A percentile compares a stretch with the other conserved stretches of the same genome.
These are phyloP conservation scores for Drosophila sechellia DNA, from an alignment of 1,140 invertebrate genomes.

Conservation along the genomic window DNA sequence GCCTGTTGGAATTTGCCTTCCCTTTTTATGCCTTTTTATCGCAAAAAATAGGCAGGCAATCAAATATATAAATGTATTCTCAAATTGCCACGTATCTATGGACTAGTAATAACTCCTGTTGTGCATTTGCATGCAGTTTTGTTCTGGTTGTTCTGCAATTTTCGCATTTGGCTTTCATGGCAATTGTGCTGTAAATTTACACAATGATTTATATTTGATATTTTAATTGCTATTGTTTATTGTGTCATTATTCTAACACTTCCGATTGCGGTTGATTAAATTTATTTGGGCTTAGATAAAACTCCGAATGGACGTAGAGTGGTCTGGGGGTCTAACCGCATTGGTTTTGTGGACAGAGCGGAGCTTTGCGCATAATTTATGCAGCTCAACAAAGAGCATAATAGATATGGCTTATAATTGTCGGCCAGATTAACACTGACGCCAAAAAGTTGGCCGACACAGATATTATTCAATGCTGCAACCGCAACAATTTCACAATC, in stretches of 20 bases:
- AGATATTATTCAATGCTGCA: conserved; percentile 22
- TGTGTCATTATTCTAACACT: conserved; percentile 83
- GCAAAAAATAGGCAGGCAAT: conserved; percentile 36
- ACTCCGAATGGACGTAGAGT: conserved; percentile 5
- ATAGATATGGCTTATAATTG: conserved; percentile 63
- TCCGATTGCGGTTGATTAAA: conserved; percentile 82
- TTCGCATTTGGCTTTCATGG: conserved; percentile 55
- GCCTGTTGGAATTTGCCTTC: conserved; percentile 62
- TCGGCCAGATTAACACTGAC: conserved; percentile 50
- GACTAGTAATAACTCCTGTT: conserved; percentile 37
- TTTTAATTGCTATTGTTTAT: conserved; percentile 83
- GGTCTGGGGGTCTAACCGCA: conserved; percentile 54
- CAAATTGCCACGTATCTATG: conserved; percentile 39
- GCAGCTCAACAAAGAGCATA: conserved; percentile 63
- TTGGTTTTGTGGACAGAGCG: conserved; percentile 47
- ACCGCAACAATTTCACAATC: conserved; percentile 18
- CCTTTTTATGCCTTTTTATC: conserved; percentile 73
- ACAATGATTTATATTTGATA: conserved; percentile 82
- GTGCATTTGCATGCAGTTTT: conserved; percentile 65
- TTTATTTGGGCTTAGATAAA: conserved; percentile 79
- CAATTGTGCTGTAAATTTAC: conserved; percentile 76
- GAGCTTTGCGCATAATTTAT: conserved; percentile 71
- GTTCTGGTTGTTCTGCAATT: conserved; percentile 6
- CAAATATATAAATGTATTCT: conserved; percentile 28
- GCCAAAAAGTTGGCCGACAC: conserved; percentile 38